These are phyloP conservation scores for Sardina pilchardus DNA, from an alignment of 2,113 vertebrate species.

Conservation along the genomic window DNA sequence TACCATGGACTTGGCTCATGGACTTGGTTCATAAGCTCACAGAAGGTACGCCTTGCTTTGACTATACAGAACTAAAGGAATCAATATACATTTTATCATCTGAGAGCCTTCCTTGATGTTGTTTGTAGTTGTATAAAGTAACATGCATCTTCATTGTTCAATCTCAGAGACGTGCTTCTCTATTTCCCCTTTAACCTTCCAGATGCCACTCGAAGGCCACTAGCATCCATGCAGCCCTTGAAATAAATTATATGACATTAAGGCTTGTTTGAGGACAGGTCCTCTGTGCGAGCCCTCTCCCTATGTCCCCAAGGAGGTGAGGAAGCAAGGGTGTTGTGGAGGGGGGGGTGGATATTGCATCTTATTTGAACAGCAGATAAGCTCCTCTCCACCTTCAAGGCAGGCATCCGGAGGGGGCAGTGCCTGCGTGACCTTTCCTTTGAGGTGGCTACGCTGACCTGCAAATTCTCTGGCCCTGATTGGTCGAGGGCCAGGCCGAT, in stretches of 20 bases:
- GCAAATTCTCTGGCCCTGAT: conserved; percentile 70
- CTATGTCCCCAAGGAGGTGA: neutral
- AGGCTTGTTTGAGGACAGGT: conserved; percentile 54
- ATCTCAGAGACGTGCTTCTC: neutral
- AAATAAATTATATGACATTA: conserved; percentile 58
- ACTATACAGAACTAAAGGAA: neutral
- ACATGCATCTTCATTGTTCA: neutral
- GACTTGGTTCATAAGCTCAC: neutral
- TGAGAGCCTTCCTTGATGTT: neutral
- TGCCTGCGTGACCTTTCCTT: conserved; percentile 69
- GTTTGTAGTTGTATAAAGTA: neutral
- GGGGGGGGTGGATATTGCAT: conserved; percentile 53
- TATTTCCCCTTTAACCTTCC: neutral
- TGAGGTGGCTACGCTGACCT: conserved; percentile 72
- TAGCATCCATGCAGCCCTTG: conserved; percentile 41
- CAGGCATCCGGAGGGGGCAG: conserved; percentile 46
- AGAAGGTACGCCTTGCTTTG: neutral
- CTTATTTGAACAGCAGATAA: conserved; percentile 68
- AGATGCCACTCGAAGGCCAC: neutral
- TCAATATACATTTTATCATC: neutral
- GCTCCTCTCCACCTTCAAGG: conserved; percentile 49
- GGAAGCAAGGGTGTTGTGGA: neutral
- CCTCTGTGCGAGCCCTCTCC: conserved; percentile 41
- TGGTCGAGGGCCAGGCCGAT: conserved; percentile 70
- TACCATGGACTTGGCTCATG: neutral